These are phyloP conservation scores for Ceryle rudis DNA, from an alignment of 2,797 vertebrate genomes.

Conservation along the genomic window DNA sequence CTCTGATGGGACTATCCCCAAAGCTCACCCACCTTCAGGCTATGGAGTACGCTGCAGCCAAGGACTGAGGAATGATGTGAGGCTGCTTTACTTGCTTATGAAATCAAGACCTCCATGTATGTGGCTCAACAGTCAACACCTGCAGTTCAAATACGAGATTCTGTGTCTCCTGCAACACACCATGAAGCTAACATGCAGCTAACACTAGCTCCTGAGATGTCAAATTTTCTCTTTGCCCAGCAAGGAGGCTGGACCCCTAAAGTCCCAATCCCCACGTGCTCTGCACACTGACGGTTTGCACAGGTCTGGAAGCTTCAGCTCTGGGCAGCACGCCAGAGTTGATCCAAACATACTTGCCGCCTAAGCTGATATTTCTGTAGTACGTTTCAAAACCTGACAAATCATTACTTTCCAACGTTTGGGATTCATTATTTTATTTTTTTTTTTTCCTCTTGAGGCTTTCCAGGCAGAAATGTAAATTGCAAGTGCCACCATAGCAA, in stretches of 20 bases:
- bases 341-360: slow-evolving; percentile 7
- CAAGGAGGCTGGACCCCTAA: not conserved
- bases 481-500: slow-evolving; percentile 46
- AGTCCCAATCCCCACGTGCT: not conserved
- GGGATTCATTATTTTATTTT: not conserved
- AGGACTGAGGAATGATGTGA: not conserved
- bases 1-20: not conserved
- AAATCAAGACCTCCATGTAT: not conserved
- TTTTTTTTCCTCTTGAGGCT: not conserved
- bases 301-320: not conserved
- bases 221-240: not conserved
- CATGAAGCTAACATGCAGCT: fast-evolving
- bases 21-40: not conserved
- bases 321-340: not conserved
- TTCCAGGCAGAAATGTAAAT: slow-evolving; percentile 50
- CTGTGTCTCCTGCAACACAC: not conserved
- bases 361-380: slow-evolving; percentile 12
- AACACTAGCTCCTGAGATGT: not conserved
- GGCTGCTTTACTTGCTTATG: not conserved
- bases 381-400: slow-evolving; percentile 39
- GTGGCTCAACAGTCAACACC: not conserved
- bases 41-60: fast-evolving
- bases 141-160: not conserved
- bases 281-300: not conserved
- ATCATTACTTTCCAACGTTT: slow-evolving; percentile 2